Evolutionary conservation across 2,888 invertebrate genomes (phyloP).

Genomic region (Oligia latruncula): DNA sequence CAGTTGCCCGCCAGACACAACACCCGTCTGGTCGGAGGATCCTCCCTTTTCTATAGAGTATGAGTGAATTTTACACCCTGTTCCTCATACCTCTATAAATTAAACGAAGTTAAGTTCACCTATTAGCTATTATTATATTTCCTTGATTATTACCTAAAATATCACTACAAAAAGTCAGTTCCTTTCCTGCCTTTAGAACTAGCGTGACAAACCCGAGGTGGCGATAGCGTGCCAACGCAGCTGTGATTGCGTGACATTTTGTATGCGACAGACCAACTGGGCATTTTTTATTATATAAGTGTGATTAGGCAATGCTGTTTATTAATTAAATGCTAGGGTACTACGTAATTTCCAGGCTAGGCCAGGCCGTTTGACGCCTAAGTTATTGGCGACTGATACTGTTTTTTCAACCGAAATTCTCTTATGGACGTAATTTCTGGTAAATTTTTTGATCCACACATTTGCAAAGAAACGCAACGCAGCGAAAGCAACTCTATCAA

Average conservation of each 20-base stretch:
- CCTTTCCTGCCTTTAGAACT: slow-evolving; percentile 6
- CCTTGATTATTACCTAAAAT: slow-evolving; percentile 19
- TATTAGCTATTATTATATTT: neutral
- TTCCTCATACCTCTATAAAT: too few species aligned
- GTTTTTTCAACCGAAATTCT: neutral
- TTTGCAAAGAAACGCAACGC: neutral
- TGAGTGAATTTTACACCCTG: too few species aligned
- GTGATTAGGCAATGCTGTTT: slow-evolving; percentile 36
- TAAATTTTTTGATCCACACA: neutral
- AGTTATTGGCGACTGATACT: neutral
- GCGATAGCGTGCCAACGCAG: slow-evolving; percentile 51
- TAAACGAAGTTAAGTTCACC: neutral
- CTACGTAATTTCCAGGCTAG: slow-evolving; percentile 10
- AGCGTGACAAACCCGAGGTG: slow-evolving; percentile 41
- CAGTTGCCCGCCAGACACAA: too few species aligned
- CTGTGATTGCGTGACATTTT: slow-evolving; percentile 46
- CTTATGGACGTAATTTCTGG: neutral
- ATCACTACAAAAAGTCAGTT: neutral
- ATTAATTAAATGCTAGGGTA: slow-evolving; percentile 33
- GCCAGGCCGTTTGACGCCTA: neutral
- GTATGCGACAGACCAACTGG: slow-evolving; percentile 33
- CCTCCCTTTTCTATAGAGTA: too few species aligned
- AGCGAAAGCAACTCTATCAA: neutral
- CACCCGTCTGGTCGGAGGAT: too few species aligned
- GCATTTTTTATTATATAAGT: slow-evolving; percentile 33